A percentile compares a stretch with the other conserved stretches of the same genome.
These are phyloP conservation scores for Ctenicera cuprea DNA, from an alignment of 2,888 invertebrate species.

Conservation along the genomic window DNA sequence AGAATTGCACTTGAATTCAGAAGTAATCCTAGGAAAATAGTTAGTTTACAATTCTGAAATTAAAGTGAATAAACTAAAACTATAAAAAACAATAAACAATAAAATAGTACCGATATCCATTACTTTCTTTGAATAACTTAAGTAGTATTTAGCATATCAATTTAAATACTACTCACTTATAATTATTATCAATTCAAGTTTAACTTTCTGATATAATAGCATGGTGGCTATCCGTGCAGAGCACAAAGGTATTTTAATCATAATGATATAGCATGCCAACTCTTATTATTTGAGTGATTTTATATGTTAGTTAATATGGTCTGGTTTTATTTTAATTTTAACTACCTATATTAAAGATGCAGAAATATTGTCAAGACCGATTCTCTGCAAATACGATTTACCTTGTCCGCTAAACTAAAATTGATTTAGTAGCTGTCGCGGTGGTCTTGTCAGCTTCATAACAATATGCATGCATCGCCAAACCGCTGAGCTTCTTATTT, in stretches of 20 bases:
- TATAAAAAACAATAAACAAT: too few species aligned
- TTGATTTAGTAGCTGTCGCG: slow-evolving; percentile 51
- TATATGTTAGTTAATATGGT: background rate
- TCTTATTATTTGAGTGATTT: slow-evolving; percentile 1
- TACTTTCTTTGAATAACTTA: too few species aligned
- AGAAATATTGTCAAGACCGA: slow-evolving; percentile 34
- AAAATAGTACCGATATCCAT: too few species aligned
- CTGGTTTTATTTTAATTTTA: slow-evolving; percentile 16
- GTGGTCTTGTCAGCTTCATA: slow-evolving; percentile 52
- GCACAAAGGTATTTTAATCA: background rate
- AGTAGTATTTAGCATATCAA: too few species aligned
- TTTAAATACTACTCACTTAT: too few species aligned
- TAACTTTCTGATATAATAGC: too few species aligned
- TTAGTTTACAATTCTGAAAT: too few species aligned
- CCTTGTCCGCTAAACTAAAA: slow-evolving; percentile 36
- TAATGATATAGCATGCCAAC: background rate
- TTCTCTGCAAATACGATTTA: slow-evolving; percentile 24
- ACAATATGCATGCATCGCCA: slow-evolving; percentile 49
- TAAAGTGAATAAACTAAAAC: too few species aligned
- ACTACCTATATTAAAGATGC: slow-evolving; percentile 6
- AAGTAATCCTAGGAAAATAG: too few species aligned
- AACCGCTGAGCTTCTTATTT: slow-evolving; percentile 53
- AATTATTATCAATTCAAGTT: background rate
- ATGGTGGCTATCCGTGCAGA: too few species aligned
- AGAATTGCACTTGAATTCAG: too few species aligned